Percentiles rank a stretch among this genome's conserved stretches.
phyloP scores from a whole-genome alignment of 1,140 invertebrate genomes.

The Drosophila teissieri region DNA sequence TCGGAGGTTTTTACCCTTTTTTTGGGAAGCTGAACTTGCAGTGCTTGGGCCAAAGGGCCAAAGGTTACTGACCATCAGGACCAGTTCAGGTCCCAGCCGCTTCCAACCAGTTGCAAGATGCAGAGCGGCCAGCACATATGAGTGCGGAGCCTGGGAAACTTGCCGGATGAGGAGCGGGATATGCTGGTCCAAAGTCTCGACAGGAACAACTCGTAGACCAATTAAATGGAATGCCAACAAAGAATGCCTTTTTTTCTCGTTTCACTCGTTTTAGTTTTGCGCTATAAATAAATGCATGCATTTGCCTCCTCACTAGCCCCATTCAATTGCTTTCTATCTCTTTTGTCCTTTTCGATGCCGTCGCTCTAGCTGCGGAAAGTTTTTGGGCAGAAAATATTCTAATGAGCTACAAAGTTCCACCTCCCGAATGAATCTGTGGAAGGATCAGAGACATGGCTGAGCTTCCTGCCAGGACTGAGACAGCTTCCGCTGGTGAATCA shows the following conservation, averaged over 20 bases:
- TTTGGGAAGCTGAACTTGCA: slow-evolving; percentile 39
- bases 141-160: slow-evolving; percentile 61
- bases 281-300: slow-evolving; percentile 69
- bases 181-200: slow-evolving; percentile 47
- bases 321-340: slow-evolving; percentile 42
- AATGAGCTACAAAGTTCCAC: slow-evolving; percentile 75
- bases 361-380: slow-evolving; percentile 37
- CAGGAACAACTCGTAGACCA: slow-evolving; percentile 77
- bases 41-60: slow-evolving; percentile 69
- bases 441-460: slow-evolving; percentile 20
- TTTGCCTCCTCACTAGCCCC: slow-evolving; percentile 32
- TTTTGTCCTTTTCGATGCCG: slow-evolving; percentile 15
- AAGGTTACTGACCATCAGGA: slow-evolving; percentile 68
- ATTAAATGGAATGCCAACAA: slow-evolving; percentile 75
- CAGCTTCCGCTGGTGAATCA: slow-evolving; percentile 42
- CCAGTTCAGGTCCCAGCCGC: slow-evolving; percentile 29
- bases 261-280: slow-evolving; percentile 33
- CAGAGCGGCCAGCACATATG: slow-evolving; percentile 25
- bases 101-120: slow-evolving; percentile 48
- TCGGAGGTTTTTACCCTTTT: slow-evolving; percentile 55
- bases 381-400: slow-evolving; percentile 74
- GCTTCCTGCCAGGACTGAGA: slow-evolving; percentile 47
- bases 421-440: slow-evolving; percentile 9
- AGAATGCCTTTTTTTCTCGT: slow-evolving; percentile 60
- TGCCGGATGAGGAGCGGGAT: slow-evolving; percentile 17